phyloP scores from a whole-genome alignment of 2,113 vertebrate genomes.

The Sceloporus tristichus region DNA sequence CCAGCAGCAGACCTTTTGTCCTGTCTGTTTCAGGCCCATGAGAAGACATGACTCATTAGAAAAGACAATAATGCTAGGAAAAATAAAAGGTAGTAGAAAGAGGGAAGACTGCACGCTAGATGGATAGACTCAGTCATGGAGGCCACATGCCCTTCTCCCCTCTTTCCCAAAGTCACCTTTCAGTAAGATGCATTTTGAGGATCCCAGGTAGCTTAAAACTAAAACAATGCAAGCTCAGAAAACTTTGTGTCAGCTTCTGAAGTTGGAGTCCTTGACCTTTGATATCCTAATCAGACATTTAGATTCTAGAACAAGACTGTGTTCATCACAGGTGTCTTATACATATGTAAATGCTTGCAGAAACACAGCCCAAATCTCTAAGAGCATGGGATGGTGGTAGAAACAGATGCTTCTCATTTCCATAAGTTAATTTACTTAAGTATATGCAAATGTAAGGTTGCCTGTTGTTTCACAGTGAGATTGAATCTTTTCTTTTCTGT shows the following conservation, averaged over 20 bases:
- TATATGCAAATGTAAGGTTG: constrained; percentile 10
- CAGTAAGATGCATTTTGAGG: neutral
- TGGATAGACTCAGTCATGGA: no score
- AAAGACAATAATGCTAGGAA: no score
- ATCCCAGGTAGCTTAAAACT: neutral
- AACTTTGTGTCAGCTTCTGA: neutral
- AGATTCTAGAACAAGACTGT: no score
- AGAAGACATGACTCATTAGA: no score
- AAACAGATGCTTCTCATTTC: constrained; percentile 30
- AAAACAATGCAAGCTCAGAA: neutral
- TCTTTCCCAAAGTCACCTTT: neutral
- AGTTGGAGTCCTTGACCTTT: neutral
- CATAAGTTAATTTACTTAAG: constrained; percentile 24
- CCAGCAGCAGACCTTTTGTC: no score
- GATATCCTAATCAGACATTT: neutral
- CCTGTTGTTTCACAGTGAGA: neutral
- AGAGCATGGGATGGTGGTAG: neutral
- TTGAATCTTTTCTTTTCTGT: neutral
- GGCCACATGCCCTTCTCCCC: neutral
- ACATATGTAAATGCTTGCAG: neutral
- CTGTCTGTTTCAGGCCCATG: no score
- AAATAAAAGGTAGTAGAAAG: no score
- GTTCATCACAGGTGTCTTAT: neutral
- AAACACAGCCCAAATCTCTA: neutral
- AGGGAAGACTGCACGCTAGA: no score